Evolutionary conservation across 2,888 invertebrate genomes (phyloP), one percentile per base, ranked within the genome.

Genomic region (Smittia aterrima): DNA sequence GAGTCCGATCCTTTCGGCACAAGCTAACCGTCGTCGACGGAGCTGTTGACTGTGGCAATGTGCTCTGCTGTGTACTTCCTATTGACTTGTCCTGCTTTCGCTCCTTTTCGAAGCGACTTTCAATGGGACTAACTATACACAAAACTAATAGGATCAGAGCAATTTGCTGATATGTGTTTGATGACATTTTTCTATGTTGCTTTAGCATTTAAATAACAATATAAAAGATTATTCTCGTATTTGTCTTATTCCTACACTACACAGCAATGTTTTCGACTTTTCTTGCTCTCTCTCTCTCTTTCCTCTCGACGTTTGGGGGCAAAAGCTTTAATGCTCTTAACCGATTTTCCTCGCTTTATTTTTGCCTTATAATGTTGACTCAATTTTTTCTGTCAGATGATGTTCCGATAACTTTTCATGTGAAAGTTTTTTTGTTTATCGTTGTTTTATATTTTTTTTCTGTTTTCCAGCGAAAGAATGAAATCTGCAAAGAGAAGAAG

Each of bases 1-100:
- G 82, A 62, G 82, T 82, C n/a, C 82, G 80, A 13, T 81, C 80
- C 27, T 82, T 80, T 72, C 79, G 80, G 76, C 83, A 83, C 75
- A 83, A 81, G 13, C 80, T 82, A 53, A 82, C 16, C 24, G 54
- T 20, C 18, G 13, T 13, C 27, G 9, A 25, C 24, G 25, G 11
- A 16, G 38, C 18, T 16, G 27, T 16, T 13, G 22, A 13, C 18
- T 66, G 66, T 1, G 13, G 38, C 64, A 71, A 22, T 38, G 27
- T n/a, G 22, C 18, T 20, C 6, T 54, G 11, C 32, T 66, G 16
- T 64, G 54, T 47, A 38, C 24, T 13, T 67, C 67, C 25, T 54
- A 64, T 74, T 70, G 74, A 66, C 64, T 74, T 20, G 7, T 71
- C 71, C 27, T 27, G 27, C 9, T 71, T 58, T 25, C 64, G 38